Conservation (phyloP, 2,888 invertebrate genomes). For the Tupiocoris notatus region DNA sequence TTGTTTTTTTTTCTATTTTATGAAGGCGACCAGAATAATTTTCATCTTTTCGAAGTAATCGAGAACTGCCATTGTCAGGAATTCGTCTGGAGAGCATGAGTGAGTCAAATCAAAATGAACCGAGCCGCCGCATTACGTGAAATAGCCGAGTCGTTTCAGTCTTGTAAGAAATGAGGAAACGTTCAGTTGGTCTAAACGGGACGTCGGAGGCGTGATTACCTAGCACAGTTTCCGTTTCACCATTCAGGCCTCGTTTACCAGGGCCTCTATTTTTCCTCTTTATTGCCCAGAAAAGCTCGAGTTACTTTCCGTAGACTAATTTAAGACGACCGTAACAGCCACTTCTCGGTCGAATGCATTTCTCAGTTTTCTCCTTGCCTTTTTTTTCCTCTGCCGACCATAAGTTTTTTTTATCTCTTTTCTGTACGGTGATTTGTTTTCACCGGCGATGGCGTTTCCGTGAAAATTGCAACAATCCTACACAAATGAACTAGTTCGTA, state of each 20-base stretch:
- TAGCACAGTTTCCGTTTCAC: conserved; percentile 33
- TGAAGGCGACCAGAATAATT: too few species aligned
- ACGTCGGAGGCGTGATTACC: conserved; percentile 39
- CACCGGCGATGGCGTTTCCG: too few species aligned
- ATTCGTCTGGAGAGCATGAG: not conserved
- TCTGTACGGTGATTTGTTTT: too few species aligned
- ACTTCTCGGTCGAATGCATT: conserved; percentile 21
- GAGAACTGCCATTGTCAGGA: not conserved
- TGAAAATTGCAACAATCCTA: too few species aligned
- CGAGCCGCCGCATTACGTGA: not conserved
- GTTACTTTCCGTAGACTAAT: conserved; percentile 10
- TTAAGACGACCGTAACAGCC: conserved; percentile 22
- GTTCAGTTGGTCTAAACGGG: conserved; percentile 33
- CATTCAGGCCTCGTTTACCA: conserved; percentile 25
- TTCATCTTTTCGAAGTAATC: too few species aligned
- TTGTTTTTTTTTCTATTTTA: too few species aligned
- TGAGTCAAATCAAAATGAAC: not conserved
- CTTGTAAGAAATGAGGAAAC: conserved; percentile 23
- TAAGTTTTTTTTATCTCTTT: too few species aligned
- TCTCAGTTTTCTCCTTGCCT: conserved; percentile 1
- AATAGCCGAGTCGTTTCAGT: not conserved
- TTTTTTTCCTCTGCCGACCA: conserved; percentile 6
- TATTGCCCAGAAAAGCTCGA: conserved; percentile 30
- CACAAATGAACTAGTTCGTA: too few species aligned
- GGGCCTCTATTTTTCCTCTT: conserved; percentile 23